phyloP scores from a whole-genome alignment of 2,797 vertebrate species.

The Trichosurus vulpecula region DNA sequence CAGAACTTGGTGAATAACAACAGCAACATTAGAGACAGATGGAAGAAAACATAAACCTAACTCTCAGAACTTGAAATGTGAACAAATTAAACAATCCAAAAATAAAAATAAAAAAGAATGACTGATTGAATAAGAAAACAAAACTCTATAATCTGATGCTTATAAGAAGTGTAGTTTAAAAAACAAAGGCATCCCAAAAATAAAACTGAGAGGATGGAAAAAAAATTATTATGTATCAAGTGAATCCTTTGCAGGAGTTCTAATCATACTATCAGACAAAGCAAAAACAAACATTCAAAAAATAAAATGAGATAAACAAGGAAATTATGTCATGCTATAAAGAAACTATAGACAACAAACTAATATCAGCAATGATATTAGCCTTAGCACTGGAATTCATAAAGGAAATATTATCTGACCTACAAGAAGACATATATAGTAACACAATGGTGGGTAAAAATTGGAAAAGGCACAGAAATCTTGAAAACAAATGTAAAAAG shows the following conservation, averaged over 20 bases:
- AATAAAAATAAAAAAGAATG: background rate
- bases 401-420: background rate
- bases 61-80: background rate
- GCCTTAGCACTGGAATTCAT: too few species aligned
- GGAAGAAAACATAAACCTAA: background rate
- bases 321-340: background rate
- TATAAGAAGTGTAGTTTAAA: background rate
- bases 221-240: background rate
- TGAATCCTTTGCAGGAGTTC: background rate
- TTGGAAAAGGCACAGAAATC: background rate
- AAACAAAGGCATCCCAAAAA: background rate
- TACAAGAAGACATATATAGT: background rate
- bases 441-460: background rate
- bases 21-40: background rate
- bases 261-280: background rate
- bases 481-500: background rate
- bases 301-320: background rate
- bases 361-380: background rate
- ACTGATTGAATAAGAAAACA: background rate
- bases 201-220: background rate
- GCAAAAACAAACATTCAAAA: background rate
- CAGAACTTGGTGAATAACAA: background rate
- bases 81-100: background rate
- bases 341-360: background rate
- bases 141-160: background rate